phyloP scores from a whole-genome alignment of 2,888 invertebrate species.

The Drosophila mettleri region DNA sequence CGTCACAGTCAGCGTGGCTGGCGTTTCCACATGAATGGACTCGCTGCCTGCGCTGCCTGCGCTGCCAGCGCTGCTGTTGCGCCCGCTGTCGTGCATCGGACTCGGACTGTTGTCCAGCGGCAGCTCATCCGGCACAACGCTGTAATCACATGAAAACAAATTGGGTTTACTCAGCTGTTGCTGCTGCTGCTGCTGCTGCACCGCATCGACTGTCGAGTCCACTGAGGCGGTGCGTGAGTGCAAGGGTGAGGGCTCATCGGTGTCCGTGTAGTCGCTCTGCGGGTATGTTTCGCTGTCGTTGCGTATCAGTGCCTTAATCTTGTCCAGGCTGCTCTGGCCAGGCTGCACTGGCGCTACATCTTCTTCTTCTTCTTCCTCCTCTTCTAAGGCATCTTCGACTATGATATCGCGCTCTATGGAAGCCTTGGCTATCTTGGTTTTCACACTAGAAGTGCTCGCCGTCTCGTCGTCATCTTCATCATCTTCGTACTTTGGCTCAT shows the following conservation, averaged over 20 bases:
- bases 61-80: slow-evolving; percentile 60
- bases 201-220: slow-evolving; percentile 51
- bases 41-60: slow-evolving; percentile 48
- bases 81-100: slow-evolving; percentile 66
- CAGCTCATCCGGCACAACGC: slow-evolving; percentile 78
- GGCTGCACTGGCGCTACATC: not conserved
- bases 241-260: slow-evolving; percentile 50
- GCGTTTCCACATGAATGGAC: slow-evolving; percentile 17
- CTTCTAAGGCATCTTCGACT: slow-evolving; percentile 41
- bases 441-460: slow-evolving; percentile 67
- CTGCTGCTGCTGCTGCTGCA: not conserved
- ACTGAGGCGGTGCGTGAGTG: slow-evolving; percentile 71
- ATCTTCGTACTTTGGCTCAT: slow-evolving; percentile 23
- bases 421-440: slow-evolving; percentile 71
- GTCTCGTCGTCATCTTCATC: slow-evolving; percentile 64
- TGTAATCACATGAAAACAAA: slow-evolving; percentile 65
- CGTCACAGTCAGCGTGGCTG: slow-evolving; percentile 70
- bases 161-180: slow-evolving; percentile 35
- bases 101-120: slow-evolving; percentile 67
- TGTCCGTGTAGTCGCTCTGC: slow-evolving; percentile 71
- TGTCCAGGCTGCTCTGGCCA: slow-evolving; percentile 43
- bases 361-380: slow-evolving; percentile 23
- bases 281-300: slow-evolving; percentile 73
- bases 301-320: slow-evolving; percentile 69
- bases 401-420: slow-evolving; percentile 71